Evolutionary conservation across 1,140 invertebrate genomes (phyloP).

Genomic region (Metaphire vulgaris): DNA sequence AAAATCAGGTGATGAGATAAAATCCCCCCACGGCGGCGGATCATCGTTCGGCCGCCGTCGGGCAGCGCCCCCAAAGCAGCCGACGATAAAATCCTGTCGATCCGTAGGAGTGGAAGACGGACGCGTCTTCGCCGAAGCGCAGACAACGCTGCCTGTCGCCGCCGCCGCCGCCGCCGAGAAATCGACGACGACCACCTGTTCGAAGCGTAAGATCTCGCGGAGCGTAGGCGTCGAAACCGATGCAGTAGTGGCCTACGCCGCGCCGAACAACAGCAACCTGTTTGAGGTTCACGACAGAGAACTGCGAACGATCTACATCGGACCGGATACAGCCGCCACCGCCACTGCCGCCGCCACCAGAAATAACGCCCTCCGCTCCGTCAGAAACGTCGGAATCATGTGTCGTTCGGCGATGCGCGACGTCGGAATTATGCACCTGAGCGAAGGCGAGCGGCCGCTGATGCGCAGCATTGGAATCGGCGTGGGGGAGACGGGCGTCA

Average conservation of each 20-base stretch:
- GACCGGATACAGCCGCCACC: slow-evolving; percentile 33
- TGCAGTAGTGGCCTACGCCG: slow-evolving; percentile 46
- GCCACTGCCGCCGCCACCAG: too few relatives aligned
- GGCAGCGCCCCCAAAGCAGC: slow-evolving; percentile 2
- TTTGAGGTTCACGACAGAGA: slow-evolving; percentile 50
- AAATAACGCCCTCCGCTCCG: slow-evolving; percentile 55
- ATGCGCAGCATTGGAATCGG: slow-evolving; percentile 43
- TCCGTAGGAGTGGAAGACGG: slow-evolving; percentile 45
- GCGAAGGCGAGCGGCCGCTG: slow-evolving; percentile 43
- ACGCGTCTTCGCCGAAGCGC: slow-evolving; percentile 39
- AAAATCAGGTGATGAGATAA: too few relatives aligned
- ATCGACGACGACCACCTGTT: too few relatives aligned
- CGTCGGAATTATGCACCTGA: slow-evolving; percentile 43
- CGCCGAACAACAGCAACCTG: slow-evolving; percentile 33
- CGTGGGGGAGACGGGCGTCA: slow-evolving; percentile 35
- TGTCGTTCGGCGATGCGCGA: slow-evolving; percentile 38
- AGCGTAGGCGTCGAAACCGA: slow-evolving; percentile 42
- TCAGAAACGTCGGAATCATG: slow-evolving; percentile 59
- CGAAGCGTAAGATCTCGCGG: slow-evolving; percentile 35
- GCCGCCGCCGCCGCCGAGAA: too few relatives aligned
- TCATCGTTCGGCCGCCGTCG: too few relatives aligned
- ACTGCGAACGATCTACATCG: slow-evolving; percentile 46
- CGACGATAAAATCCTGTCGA: slow-evolving; percentile 27
- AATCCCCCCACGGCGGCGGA: too few relatives aligned
- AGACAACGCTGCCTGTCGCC: slow-evolving; percentile 26